Conservation (phyloP, 1,140 invertebrate species). For the Acromyrmex charruanus region DNA sequence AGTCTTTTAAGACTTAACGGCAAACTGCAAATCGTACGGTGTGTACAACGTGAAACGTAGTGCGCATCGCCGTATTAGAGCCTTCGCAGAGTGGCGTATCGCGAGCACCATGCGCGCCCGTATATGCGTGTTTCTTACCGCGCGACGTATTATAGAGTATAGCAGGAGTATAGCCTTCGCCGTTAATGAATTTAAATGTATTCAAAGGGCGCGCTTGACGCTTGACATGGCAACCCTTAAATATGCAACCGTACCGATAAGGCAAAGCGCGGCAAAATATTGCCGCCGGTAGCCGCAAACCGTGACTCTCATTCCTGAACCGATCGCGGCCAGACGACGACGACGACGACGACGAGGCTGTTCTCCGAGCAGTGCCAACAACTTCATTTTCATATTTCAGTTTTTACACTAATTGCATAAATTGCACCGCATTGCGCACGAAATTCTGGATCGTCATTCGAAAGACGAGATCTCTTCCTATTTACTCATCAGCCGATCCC, state of each 20-base stretch:
- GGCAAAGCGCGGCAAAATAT: constrained; percentile 79
- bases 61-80: constrained; percentile 45
- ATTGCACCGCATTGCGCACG: not conserved
- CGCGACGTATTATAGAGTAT: constrained; percentile 47
- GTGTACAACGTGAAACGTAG: constrained; percentile 36
- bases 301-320: constrained; percentile 80
- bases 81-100: constrained; percentile 34
- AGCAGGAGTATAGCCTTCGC: constrained; percentile 72
- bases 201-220: constrained; percentile 84
- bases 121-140: constrained; percentile 29
- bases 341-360: no score
- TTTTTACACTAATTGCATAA: not conserved
- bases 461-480: no score
- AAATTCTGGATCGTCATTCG: not conserved
- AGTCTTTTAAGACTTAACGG: constrained; percentile 18
- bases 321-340: constrained; percentile 2
- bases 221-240: constrained; percentile 85
- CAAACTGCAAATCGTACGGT: constrained; percentile 1
- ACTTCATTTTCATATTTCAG: constrained; percentile 48
- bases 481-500: not conserved
- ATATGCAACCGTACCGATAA: constrained; percentile 83
- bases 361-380: not conserved
- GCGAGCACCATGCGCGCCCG: not conserved
- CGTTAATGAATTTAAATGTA: constrained; percentile 86
- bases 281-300: constrained; percentile 72